Conservation (phyloP, 2,797 vertebrate species). For the Intellagama lesueurii region DNA sequence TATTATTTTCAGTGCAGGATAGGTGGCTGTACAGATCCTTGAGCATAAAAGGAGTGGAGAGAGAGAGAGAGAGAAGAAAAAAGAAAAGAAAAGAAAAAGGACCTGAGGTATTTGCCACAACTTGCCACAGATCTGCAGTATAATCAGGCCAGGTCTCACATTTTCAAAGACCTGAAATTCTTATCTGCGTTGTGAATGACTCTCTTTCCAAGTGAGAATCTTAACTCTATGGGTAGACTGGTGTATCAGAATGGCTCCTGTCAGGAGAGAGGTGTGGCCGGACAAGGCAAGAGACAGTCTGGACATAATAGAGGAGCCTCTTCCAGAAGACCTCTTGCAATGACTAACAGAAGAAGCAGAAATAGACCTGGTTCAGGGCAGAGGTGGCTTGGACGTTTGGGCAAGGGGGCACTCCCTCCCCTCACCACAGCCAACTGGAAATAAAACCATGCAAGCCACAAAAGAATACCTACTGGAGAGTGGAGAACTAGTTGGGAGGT, state of each 20-base stretch:
- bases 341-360: not conserved
- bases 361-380: not conserved
- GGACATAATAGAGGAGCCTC: not conserved
- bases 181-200: not conserved
- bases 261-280: not conserved
- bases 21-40: not conserved
- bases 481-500: too few species aligned
- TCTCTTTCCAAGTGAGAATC: not conserved
- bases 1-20: conserved; percentile 17
- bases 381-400: not conserved
- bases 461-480: too few species aligned
- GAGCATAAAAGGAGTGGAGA: not conserved
- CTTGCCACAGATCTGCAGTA: not conserved
- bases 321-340: not conserved
- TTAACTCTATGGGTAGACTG: not conserved
- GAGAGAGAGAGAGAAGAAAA: too few species aligned
- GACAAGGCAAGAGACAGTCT: not conserved
- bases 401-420: too few species aligned
- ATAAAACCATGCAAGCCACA: too few species aligned
- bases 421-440: too few species aligned
- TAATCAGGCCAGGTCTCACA: not conserved
- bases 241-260: not conserved
- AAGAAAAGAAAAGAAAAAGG: too few species aligned
- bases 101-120: not conserved
- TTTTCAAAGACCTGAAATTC: not conserved